Base-by-base conservation (phyloP, 1,140 invertebrate species). In the Leptoteleia sp. region DNA sequence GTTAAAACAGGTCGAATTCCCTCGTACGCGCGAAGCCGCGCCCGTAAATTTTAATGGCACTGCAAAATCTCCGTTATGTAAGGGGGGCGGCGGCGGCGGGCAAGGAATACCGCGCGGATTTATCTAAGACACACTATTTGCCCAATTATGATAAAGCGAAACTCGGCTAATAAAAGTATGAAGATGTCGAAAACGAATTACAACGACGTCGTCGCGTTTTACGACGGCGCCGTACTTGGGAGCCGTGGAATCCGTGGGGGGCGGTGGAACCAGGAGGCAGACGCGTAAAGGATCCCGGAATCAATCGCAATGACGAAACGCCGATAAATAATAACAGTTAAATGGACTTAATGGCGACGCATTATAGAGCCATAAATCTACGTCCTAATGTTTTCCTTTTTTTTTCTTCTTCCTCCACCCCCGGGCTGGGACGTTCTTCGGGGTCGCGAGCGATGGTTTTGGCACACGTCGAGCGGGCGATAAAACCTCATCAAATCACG, bases 401-500 rank as follows among this genome's bases (percentile, higher is more conserved):
- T n/a, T n/a, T n/a, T n/a, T n/a, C n/a, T n/a, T n/a, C n/a, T n/a
- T n/a, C n/a, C n/a, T n/a, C n/a, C n/a, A n/a, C n/a, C n/a, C n/a
- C n/a, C n/a, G n/a, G n/a, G n/a, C n/a, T n/a, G n/a, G n/a, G n/a
- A n/a, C n/a, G n/a, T n/a, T n/a, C n/a, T 47, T 68, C 12, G 15
- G 35, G 55, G 27, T 47, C 29, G 17, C 59, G 68, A 81, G 83
- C 81, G 84, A 86, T 82, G 80, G 79, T 72, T 62, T 76, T 64
- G 57, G 72, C 83, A 79, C 81, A 85, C 82, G 64, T 45, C 64
- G 79, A 81, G 76, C 82, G 71, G 80, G 83, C 87, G 89, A 89
- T 89, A 89, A 89, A 89, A 88, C 84, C 87, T 89, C 88, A 88
- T 89, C 86, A 88, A 89, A 89, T 89, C 88, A 88, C 85, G 83